A percentile compares a stretch with the other conserved stretches of the same genome.
Conservation (phyloP, 2,888 invertebrate species). For the Conistra vaccinii region DNA sequence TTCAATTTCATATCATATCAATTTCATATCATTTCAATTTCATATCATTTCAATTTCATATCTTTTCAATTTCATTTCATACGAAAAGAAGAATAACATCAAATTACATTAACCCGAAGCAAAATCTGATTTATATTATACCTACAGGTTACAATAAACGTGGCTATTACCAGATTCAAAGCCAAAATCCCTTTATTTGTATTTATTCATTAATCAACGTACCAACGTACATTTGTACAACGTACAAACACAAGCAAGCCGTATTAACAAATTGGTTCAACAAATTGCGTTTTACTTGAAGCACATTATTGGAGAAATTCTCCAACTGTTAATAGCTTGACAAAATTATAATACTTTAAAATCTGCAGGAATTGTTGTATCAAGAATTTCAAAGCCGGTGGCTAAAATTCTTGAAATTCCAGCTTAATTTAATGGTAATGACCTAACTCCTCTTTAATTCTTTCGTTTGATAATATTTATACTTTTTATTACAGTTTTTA, state of each 20-base stretch:
- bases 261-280: constrained; percentile 6
- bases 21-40: no score
- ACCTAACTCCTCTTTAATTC: constrained; percentile 24
- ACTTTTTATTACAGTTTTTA: constrained; percentile 30
- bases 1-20: no score
- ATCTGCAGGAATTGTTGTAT: constrained; percentile 15
- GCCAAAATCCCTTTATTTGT: constrained; percentile 6
- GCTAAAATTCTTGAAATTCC: not conserved
- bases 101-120: not conserved
- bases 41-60: no score
- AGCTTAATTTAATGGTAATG: not conserved
- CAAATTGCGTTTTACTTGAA: not conserved
- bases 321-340: not conserved
- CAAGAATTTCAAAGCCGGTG: not conserved
- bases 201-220: not conserved
- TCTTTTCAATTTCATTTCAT: no score
- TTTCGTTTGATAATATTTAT: constrained; percentile 30
- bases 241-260: not conserved
- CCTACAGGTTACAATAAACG: not conserved
- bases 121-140: not conserved
- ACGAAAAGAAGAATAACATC: not conserved
- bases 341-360: constrained; percentile 20
- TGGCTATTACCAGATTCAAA: not conserved
- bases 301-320: constrained; percentile 26
- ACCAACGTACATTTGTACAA: no score